Base-by-base conservation (phyloP, 2,797 vertebrate species). In the Tympanoctomys barrerae region DNA sequence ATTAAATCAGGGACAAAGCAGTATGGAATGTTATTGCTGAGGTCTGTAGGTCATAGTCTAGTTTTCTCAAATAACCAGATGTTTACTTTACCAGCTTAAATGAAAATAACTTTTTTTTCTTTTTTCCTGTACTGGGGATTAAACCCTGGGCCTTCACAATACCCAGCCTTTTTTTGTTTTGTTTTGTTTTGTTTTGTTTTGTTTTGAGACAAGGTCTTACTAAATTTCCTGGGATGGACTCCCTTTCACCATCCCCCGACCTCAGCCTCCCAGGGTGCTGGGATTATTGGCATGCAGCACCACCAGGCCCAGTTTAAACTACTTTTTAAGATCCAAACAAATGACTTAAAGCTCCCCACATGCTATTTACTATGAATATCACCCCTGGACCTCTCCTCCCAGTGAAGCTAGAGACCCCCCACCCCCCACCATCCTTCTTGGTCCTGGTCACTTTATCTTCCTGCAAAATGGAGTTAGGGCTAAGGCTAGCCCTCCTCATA, bases 241-340 rank as follows among this genome's bases (percentile, higher is more conserved):
- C 7, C 24, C 13, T 4, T 46, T 46, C 10, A 12, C 39, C 2
- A 24, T 75, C 21, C 22, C 42, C 36, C 71, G 6, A 21, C 39
- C 22, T 73, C 36, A 75, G 39, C 39, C 24, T 75, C 71, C 71
- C 71, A 46, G 71, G 14, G 36, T 73, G 21, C 36, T 73, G 36
- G 70, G 36, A 42, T 73, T 73, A 73, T 21, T 42, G 36, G 70
- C 36, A 39, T 73, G 21, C 70, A 42, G n/a, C 22, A 73, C 39
- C 36, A 73, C 39, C 21, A 26, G 42, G 71, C 71, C 68, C 71
- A 12, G 10, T 26, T 42, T 52, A 26, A 84, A 73, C 70, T 73
- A 22, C 68, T 78, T 89, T 89, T 94, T 92, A 89, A 90, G 90
- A 49, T 71, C 36, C 28, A 81, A 75, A 77, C 75, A 77, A 70